Percentiles rank a stretch among this genome's conserved stretches.
Evolutionary conservation across 2,888 invertebrate species (phyloP).

Genomic region (Catocala nupta): DNA sequence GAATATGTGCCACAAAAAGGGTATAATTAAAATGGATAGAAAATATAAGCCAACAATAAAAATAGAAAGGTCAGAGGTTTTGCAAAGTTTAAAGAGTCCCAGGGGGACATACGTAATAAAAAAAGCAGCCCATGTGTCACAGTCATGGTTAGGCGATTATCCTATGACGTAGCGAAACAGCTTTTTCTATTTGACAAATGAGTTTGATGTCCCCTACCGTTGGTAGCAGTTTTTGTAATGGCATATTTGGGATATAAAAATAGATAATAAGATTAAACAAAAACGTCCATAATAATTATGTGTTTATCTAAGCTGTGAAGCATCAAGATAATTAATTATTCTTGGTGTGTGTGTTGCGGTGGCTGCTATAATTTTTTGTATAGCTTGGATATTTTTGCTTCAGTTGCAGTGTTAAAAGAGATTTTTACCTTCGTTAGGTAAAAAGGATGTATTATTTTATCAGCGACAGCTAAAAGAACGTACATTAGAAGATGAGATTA

Average conservation of each 20-base stretch:
- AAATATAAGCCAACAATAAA: slow-evolving; percentile 29
- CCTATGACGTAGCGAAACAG: slow-evolving; percentile 56
- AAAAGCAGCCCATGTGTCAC: slow-evolving; percentile 59
- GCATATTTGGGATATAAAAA: background rate
- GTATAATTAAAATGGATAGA: slow-evolving; percentile 18
- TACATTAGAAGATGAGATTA: too few relatives aligned
- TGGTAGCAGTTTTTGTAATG: background rate
- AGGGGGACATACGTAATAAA: slow-evolving; percentile 48
- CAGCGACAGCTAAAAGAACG: too few relatives aligned
- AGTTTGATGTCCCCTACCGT: slow-evolving; percentile 43
- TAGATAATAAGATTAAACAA: background rate
- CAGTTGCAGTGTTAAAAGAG: too few relatives aligned
- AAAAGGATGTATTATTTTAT: too few relatives aligned
- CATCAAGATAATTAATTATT: too few relatives aligned
- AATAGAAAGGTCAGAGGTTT: slow-evolving; percentile 40
- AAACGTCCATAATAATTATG: background rate
- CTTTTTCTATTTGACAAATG: slow-evolving; percentile 63
- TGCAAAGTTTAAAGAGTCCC: slow-evolving; percentile 44
- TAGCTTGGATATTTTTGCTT: too few relatives aligned
- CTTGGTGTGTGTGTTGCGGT: too few relatives aligned
- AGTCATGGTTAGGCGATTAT: slow-evolving; percentile 48
- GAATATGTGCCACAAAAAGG: background rate
- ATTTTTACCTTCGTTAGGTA: too few relatives aligned
- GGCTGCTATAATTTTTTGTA: too few relatives aligned
- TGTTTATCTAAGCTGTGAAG: background rate